phyloP scores from a whole-genome alignment of 2,888 invertebrate species.

The Apomyelois bistriatella region DNA sequence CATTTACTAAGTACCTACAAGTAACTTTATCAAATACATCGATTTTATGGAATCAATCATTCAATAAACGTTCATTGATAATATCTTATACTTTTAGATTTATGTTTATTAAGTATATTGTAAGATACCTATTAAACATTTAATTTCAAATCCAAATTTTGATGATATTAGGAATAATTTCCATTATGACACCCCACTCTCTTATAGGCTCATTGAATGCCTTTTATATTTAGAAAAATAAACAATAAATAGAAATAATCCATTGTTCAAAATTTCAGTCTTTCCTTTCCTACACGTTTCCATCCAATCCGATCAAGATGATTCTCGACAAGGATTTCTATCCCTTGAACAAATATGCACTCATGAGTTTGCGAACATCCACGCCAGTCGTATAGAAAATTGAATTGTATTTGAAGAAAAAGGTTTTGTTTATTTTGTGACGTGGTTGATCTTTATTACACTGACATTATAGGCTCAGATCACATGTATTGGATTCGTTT shows the following conservation, averaged over 20 bases:
- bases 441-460: slow-evolving; percentile 22
- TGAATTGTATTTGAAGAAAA: slow-evolving; percentile 52
- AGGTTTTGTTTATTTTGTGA: slow-evolving; percentile 40
- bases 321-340: slow-evolving; percentile 62
- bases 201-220: too few species aligned
- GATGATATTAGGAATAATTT: too few species aligned
- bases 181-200: too few species aligned
- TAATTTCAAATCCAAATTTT: too few species aligned
- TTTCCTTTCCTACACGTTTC: not conserved
- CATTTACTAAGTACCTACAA: too few species aligned
- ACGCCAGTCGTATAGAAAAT: slow-evolving; percentile 55
- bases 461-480: slow-evolving; percentile 15
- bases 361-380: slow-evolving; percentile 53
- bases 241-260: not conserved
- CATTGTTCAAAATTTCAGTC: not conserved
- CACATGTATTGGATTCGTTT: not conserved
- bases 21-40: too few species aligned
- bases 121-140: too few species aligned
- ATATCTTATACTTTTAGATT: too few species aligned
- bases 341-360: slow-evolving; percentile 63
- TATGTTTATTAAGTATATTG: too few species aligned
- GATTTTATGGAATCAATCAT: too few species aligned
- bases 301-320: slow-evolving; percentile 60
- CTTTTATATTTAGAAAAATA: too few species aligned
- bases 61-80: too few species aligned